Evolutionary conservation across 2,113 vertebrate genomes (phyloP), one percentile per base, ranked within the genome.

Genomic region (Desmodus rotundus): DNA sequence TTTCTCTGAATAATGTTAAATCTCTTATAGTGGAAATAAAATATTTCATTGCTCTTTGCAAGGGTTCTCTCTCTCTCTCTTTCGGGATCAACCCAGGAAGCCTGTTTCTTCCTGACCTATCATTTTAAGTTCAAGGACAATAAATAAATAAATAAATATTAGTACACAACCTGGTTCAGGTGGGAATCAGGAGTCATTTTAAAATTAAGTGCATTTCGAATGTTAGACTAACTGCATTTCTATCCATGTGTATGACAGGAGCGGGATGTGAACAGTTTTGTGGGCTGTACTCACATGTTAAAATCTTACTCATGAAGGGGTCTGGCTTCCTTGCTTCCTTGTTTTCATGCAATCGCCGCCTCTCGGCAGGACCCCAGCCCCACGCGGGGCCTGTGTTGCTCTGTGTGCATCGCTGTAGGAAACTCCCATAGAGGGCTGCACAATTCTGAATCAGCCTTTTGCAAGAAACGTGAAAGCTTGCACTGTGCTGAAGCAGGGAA

Each of bases 1-100:
- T 91, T 73, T 58, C 81, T 95, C 87, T 78, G 89, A 96, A 95
- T 92, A 94, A 90, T 77, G 94, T 81, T 95, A 89, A 93, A 67
- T 54, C 77, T 96, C 61, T 77, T 67, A 36, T 43, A 61, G 63
- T 78, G 31, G 85, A 97, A 86, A 86, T 70, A 78, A 2, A 41
- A 43, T 70, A 67, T 74, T 92, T 80, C 50, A 56, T 87, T 91
- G 70, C 41, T 90, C 33, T 81, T 97, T 82, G 63, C 72, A 85
- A 67, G 20, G 63, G 56, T 43, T 81, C 11, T 54, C 16, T 58
- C 4, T 28, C 19, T 58, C 4, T 54, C 17, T 36, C 45, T 50
- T 43, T 4, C 11, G 43, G 0, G 43, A 24, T 68, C 61, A 45
- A 72, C 20, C 52, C 14, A 45, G 78, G 41, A 67, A 83, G 41